Base-by-base conservation (phyloP, 1,140 invertebrate genomes). In the Belonocnema kinseyi region DNA sequence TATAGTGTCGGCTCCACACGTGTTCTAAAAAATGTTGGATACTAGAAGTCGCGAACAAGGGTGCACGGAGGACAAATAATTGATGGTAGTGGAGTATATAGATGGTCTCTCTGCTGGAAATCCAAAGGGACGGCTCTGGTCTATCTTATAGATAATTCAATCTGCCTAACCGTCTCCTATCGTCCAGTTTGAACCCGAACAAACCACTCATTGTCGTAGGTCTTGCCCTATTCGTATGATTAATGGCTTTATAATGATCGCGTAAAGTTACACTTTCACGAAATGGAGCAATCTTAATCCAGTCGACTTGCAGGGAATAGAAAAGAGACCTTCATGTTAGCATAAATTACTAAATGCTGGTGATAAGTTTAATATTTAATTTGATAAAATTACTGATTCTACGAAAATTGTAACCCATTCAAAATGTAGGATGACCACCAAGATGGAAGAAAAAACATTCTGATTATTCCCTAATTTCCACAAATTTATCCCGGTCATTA, bases 131-230 rank as follows among this genome's bases (percentile, higher is more conserved):
- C 79, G 58, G 56, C 77, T 58, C 19, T 70, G 77, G 80, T 79
- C 81, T 79, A 82, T 81, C 83, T 86, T 85, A 89, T 89, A 81
- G 84, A 88, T 90, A 86, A 89, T 89, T 90, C 87, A 89, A 75
- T 84, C 77, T 78, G 77, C 79, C 58, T 79, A 77, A 79, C 81
- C 78, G 76, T 77, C 77, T 75, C 77, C 56, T 66, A 54, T 72
- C 26, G 79, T 79, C 81, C 72, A 75, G 79, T 77, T 79, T 75
- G 53, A 74, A 75, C 72, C 13, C 75, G 19, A 46, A 46, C 40
- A n/a, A 72, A n/a, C 12, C 58, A 4, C 46, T 54, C 8, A 73
- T 16, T 70, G 76, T 78, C 74, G 54, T 40, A 71, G 73, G 21
- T 26, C 53, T 72, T 77, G 73, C 56, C 76, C 78, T 80, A 81